Evolutionary conservation across 2,888 invertebrate genomes (phyloP), one percentile per base, ranked within the genome.

Genomic region (Xanthostigma xanthostigma): DNA sequence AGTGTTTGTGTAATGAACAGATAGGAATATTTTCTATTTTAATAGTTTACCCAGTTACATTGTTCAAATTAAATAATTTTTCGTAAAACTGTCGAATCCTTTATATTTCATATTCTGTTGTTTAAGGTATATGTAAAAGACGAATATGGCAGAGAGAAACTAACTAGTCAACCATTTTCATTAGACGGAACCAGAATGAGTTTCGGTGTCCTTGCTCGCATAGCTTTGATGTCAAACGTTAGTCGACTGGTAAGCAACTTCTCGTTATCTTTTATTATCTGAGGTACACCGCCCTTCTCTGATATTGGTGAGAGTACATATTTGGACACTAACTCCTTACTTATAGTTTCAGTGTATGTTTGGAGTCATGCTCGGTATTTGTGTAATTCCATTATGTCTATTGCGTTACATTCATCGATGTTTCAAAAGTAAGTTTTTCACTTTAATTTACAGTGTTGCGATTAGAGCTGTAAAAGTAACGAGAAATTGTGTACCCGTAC

Each of bases 151-250:
- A 73, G 77, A 60, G 67, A 74, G 56, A 72, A 71, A 52, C 59
- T 62, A 51, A 59, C 78, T 45, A 68, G 68, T n/a, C 87, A 90
- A 60, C 75, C 76, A 43, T 92, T 92, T 69, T 78, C 88, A 11
- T 63, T 91, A 50, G 89, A 91, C 66, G 83, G 82, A 3, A 76
- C 79, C 27, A 64, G 70, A 55, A 63, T 81, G 44, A 70, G 74
- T 44, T 88, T 87, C 66, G 74, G 75, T 53, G 58, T 88, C 42
- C 62, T 78, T 51, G 74, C 87, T 9, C 75, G 85, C 62, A 68
- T 90, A 51, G 70, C 84, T 43, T 73, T 93, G 2, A 89, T 89
- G 87, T 69, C 80, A 44, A 79, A 87, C 63, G 79, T 84, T 44
- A 79, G 79, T 55, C 68, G 69, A 56, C 70, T 86, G 61, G 89